Evolutionary conservation across 2,797 vertebrate genomes (phyloP).

Genomic region (Tamandua tetradactyla): DNA sequence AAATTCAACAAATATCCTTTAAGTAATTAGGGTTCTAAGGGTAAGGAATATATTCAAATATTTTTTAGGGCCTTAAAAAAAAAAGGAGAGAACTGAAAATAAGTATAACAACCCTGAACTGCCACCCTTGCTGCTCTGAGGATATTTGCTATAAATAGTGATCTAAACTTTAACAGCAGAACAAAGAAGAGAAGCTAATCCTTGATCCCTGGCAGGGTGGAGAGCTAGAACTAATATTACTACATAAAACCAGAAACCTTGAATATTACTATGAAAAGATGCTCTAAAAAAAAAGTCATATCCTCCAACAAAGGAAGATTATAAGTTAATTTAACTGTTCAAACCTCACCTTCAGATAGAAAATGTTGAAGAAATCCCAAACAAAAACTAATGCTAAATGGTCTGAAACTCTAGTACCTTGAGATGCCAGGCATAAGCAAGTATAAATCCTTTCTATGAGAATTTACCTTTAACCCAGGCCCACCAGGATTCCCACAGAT

Average conservation of each 20-base stretch:
- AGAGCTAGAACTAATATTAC: not conserved
- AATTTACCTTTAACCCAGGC: not conserved
- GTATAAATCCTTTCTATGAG: not conserved
- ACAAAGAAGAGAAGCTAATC: not conserved
- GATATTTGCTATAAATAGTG: not conserved
- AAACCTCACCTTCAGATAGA: constrained; percentile 9
- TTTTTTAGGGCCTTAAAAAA: not conserved
- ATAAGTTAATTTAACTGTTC: constrained; percentile 17
- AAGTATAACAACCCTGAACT: not conserved
- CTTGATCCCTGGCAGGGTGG: not conserved
- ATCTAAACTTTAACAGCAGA: not conserved
- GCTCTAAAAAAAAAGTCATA: not conserved
- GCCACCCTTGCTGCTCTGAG: not conserved
- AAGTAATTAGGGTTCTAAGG: not conserved
- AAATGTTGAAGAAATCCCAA: not conserved
- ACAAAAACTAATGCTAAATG: not conserved
- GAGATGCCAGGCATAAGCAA: not conserved
- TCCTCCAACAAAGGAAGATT: not conserved
- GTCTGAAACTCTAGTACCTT: not conserved
- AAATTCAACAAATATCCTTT: constrained; percentile 6
- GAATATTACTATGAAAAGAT: not conserved
- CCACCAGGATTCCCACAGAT: not conserved
- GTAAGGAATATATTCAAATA: constrained; percentile 11
- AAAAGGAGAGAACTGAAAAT: not conserved
- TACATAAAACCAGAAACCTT: not conserved